Base-by-base conservation (phyloP, 2,888 invertebrate genomes). In the Leucoptera coffeella region DNA sequence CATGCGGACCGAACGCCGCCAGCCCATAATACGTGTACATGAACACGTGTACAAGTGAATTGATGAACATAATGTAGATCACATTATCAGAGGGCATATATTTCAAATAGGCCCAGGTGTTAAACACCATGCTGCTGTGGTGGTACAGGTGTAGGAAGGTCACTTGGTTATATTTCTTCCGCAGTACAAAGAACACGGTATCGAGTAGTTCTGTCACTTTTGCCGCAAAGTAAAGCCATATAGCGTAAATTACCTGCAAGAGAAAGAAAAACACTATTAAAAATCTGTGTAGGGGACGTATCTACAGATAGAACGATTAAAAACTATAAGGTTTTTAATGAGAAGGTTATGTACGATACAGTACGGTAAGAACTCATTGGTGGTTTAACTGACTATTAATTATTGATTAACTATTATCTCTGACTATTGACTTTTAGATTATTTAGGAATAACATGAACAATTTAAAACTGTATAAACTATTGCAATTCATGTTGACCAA, bases 121-220 rank as follows among this genome's bases (percentile, higher is more conserved):
- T 78, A 17, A 85, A 44, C 35, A 83, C 85, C 57, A 85, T 86
- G 26, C 78, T 54, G 0, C 79, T 69, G 46, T 93, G 92, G 50
- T 92, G 92, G 45, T 91, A 92, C 2, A 93, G 79, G 47, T 94
- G 93, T 14, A 94, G 76, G 43, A 90, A 88, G 0, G 89, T 81
- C 1, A 93, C 81, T 54, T 93, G 93, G 25, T 76, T 51, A 61
- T 74, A 39, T 62, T 74, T 56, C 54, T 93, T 93, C 23, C 93
- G 75, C 38, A 92, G 50, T 3, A 93, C 86, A 50, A 93, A 93
- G 62, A 94, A 93, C 1, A 88, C 78, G 0, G 87, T 88, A 43
- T 88, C 88, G 25, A 86, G 41, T 0, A 88, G 71, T 46, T 88
- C 88, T 0, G 82, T 67, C 4, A 87, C 56, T 56, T 88, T 88